Conservation (phyloP, 2,888 invertebrate genomes). For the Hanleya hanleyi region DNA sequence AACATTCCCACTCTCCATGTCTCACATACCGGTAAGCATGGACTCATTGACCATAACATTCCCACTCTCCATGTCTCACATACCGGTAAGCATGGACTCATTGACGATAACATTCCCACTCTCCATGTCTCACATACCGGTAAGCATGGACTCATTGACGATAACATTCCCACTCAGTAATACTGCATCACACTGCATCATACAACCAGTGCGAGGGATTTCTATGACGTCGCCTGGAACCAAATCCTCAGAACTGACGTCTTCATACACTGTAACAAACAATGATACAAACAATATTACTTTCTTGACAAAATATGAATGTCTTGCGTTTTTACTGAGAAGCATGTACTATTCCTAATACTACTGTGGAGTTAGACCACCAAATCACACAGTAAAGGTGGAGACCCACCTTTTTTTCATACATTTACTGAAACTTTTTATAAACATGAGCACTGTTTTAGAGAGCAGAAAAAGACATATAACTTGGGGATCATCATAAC, state of each 20-base stretch:
- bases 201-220: slow-evolving; percentile 87
- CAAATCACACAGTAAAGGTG: no score
- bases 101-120: slow-evolving; percentile 91
- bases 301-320: no score
- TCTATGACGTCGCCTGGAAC: slow-evolving; percentile 93
- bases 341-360: no score
- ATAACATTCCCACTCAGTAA: slow-evolving; percentile 90
- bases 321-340: no score
- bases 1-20: slow-evolving; percentile 89
- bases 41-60: slow-evolving; percentile 93
- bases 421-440: no score
- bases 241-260: slow-evolving; percentile 79
- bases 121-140: no score
- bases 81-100: slow-evolving; percentile 94
- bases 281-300: slow-evolving; percentile 5
- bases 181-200: slow-evolving; percentile 92
- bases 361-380: no score
- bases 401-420: no score
- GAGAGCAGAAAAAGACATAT: no score
- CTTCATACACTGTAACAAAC: slow-evolving; percentile 56
- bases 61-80: no score
- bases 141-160: slow-evolving; percentile 94
- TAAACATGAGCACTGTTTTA: no score
- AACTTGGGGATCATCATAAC: no score
- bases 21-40: slow-evolving; percentile 93